A percentile compares a stretch with the other conserved stretches of the same genome.
These are phyloP conservation scores for Eupithecia subfuscata DNA, from an alignment of 2,888 invertebrate species.

Conservation along the genomic window DNA sequence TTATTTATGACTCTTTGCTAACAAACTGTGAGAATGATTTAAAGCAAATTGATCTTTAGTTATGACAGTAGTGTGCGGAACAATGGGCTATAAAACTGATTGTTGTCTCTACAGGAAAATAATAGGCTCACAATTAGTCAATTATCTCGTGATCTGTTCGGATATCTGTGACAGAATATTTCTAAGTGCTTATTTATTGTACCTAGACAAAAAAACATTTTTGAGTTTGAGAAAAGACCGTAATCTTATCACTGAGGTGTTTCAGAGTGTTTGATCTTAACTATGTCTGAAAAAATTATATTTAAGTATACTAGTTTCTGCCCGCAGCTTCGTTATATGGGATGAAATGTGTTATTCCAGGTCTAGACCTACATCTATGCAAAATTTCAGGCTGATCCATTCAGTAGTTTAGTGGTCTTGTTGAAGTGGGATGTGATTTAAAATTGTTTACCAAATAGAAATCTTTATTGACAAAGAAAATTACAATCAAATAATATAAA, in stretches of 20 bases:
- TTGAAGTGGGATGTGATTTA: no score
- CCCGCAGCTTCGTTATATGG: no score
- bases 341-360: no score
- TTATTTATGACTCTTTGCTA: not conserved
- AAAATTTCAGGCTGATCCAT: not conserved
- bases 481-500: no score
- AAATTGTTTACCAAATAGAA: no score
- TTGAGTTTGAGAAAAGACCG: not conserved
- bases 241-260: no score
- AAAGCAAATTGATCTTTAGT: conserved; percentile 35
- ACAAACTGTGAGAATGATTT: not conserved
- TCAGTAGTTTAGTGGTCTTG: not conserved
- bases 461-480: no score
- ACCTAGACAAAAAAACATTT: not conserved
- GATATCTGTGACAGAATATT: conserved; percentile 26
- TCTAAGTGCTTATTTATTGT: not conserved
- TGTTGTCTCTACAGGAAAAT: conserved; percentile 48
- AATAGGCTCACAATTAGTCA: conserved; percentile 50
- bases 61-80: conserved; percentile 31
- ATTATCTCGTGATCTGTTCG: conserved; percentile 54
- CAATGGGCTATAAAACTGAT: conserved; percentile 62
- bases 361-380: not conserved
- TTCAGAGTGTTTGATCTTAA: no score
- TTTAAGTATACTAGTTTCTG: no score
- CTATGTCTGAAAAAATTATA: no score